Base-by-base conservation (phyloP, 2,113 vertebrate genomes). In the Atractosteus spatula region DNA sequence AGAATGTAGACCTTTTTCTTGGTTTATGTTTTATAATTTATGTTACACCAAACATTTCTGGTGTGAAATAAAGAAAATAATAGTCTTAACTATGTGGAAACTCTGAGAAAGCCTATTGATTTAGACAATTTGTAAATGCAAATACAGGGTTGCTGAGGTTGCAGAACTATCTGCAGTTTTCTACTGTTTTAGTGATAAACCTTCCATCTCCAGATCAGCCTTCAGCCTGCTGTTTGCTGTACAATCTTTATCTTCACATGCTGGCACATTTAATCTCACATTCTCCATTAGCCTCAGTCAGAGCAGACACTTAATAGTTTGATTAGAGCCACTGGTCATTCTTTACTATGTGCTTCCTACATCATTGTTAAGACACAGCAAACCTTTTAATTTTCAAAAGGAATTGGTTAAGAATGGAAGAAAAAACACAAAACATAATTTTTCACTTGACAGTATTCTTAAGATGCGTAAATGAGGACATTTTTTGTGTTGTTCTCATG, bases 221-320 rank as follows among this genome's bases (percentile, higher is more conserved):
- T 84, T 86, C 87, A 75, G 57, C 11, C 0, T 14, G 78, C 82
- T 79, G 81, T 80, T 88, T 81, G 62, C 80, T 45, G 54, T 41
- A 55, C 85, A 81, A 81, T 80, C 79, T 71, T 89, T 87, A 84
- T 89, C 85, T 79, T 82, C 84, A 66, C 82, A 57, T 71, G 81
- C 87, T 91, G 89, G 92, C 87, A 89, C 81, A 45, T 81, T 79
- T 85, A 88, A 91, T 90, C 86, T 82, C 87, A 79, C 86, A 80
- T 84, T 85, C 85, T 89, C 86, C 83, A 84, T 89, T 85, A 84
- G 82, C 80, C 86, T 84, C 84, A 81, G 80, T 69, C 74, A 69
- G 83, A 84, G 83, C 85, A 84, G 84, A 79, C 76, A 80, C 86
- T 87, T 90, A 89, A 92, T 88, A 89, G 86, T 89, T 89, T 89